These are phyloP conservation scores for Chymomyza caudatula DNA, from an alignment of 2,888 invertebrate species.

Conservation along the genomic window DNA sequence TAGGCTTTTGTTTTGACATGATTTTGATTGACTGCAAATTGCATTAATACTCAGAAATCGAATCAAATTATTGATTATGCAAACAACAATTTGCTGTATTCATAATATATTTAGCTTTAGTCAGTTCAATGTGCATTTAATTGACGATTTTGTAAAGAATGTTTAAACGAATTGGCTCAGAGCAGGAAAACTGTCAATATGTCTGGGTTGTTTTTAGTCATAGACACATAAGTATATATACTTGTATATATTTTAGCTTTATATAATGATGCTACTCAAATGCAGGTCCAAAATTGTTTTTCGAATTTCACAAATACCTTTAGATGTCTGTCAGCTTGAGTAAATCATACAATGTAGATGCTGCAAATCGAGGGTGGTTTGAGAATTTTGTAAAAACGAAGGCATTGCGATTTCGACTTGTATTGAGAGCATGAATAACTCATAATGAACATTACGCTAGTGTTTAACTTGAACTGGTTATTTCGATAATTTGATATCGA, in stretches of 20 bases:
- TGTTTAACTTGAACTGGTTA: too few relatives aligned
- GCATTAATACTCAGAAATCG: background rate
- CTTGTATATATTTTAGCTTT: slow-evolving; percentile 11
- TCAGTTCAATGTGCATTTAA: slow-evolving; percentile 49
- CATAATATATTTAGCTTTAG: background rate
- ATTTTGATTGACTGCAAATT: background rate
- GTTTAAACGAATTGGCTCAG: background rate
- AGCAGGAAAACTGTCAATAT: background rate
- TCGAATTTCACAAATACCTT: slow-evolving; percentile 37
- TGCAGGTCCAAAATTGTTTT: slow-evolving; percentile 9
- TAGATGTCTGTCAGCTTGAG: background rate
- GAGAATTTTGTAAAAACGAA: too few relatives aligned
- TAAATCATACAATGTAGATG: background rate
- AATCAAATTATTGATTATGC: background rate
- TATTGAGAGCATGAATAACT: too few relatives aligned
- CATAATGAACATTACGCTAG: too few relatives aligned
- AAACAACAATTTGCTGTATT: too few relatives aligned
- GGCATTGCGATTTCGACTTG: too few relatives aligned
- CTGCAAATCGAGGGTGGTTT: background rate
- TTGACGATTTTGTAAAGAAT: slow-evolving; percentile 15
- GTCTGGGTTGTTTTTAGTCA: background rate
- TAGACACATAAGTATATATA: background rate
- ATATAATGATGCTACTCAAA: slow-evolving; percentile 14
- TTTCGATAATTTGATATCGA: too few relatives aligned
- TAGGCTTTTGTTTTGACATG: slow-evolving; percentile 2